Percentiles rank a stretch among this genome's conserved stretches.
These are phyloP conservation scores for Drosophila biarmipes DNA, from an alignment of 1,140 invertebrate genomes.

Conservation along the genomic window DNA sequence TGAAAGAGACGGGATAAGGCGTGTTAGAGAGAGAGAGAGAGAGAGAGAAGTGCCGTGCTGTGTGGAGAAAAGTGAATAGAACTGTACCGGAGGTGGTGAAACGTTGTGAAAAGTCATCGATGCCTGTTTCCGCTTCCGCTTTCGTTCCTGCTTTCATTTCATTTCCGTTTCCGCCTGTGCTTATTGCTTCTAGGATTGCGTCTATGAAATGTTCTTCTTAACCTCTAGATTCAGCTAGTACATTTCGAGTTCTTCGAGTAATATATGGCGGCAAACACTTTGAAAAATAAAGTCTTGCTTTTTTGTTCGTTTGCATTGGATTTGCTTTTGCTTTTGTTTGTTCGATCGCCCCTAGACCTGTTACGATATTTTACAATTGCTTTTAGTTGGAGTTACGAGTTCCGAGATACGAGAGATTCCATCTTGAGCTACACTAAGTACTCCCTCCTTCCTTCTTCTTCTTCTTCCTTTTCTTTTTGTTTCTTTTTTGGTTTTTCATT, in stretches of 20 bases:
- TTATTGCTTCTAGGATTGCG: constrained; percentile 54
- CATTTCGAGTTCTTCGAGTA: constrained; percentile 48
- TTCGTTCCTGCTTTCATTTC: background rate
- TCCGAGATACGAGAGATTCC: constrained; percentile 43
- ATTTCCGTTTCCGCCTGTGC: constrained; percentile 35
- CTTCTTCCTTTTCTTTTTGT: background rate
- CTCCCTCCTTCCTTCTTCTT: constrained; percentile 6
- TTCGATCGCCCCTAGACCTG: constrained; percentile 34
- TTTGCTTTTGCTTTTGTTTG: constrained; percentile 35
- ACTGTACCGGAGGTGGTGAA: constrained; percentile 31
- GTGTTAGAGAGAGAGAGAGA: background rate
- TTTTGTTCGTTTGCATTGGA: constrained; percentile 34
- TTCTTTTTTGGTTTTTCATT: background rate
- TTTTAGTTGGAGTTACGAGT: constrained; percentile 62
- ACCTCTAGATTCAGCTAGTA: constrained; percentile 61
- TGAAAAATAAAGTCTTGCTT: constrained; percentile 78
- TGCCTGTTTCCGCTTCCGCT: constrained; percentile 21
- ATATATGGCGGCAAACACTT: constrained; percentile 72
- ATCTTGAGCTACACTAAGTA: constrained; percentile 54
- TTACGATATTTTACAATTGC: constrained; percentile 79
- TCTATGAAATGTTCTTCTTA: constrained; percentile 58
- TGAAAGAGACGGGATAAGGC: constrained; percentile 1
- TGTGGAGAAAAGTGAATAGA: constrained; percentile 35
- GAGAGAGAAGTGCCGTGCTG: constrained; percentile 16
- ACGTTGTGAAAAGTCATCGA: constrained; percentile 39